Percentiles rank a stretch among this genome's conserved stretches.
Conservation (phyloP, 1,140 invertebrate species). For the Drosophila athabasca region DNA sequence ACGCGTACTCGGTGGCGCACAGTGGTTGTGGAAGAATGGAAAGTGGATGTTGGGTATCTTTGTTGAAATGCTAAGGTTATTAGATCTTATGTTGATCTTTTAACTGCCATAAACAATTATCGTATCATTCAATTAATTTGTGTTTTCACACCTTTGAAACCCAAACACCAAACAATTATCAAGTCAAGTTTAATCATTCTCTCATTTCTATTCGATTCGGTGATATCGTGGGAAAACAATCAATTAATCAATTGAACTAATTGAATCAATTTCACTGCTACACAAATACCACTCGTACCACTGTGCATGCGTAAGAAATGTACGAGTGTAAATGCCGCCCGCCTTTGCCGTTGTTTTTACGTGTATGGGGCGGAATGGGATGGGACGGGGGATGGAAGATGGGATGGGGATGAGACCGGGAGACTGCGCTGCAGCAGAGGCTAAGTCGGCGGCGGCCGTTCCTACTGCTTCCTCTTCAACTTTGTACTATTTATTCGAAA, state of each 20-base stretch:
- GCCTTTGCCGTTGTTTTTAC: constrained; percentile 3
- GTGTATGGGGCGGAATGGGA: constrained; percentile 7
- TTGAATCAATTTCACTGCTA: constrained; percentile 19
- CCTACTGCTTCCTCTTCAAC: constrained; percentile 69
- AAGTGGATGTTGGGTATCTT: neutral
- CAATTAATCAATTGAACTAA: constrained; percentile 54
- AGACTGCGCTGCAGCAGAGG: constrained; percentile 25
- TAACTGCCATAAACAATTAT: constrained; percentile 43
- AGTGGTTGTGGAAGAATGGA: constrained; percentile 30
- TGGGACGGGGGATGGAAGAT: neutral
- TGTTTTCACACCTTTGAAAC: constrained; percentile 25
- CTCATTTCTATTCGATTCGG: neutral
- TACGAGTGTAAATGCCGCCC: constrained; percentile 24
- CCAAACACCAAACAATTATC: constrained; percentile 18
- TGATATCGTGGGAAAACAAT: constrained; percentile 33
- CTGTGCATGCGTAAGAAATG: constrained; percentile 66
- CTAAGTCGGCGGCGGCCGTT: too few species aligned
- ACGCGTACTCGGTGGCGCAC: constrained; percentile 66
- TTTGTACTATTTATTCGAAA: constrained; percentile 82
- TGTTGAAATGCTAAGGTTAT: too few species aligned
- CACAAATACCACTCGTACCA: constrained; percentile 36
- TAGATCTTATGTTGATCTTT: too few species aligned
- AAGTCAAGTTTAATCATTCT: constrained; percentile 22
- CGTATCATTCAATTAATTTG: constrained; percentile 28
- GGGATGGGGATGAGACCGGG: constrained; percentile 49